Conservation (phyloP, 2,113 vertebrate species). For the Tupaia tana region DNA sequence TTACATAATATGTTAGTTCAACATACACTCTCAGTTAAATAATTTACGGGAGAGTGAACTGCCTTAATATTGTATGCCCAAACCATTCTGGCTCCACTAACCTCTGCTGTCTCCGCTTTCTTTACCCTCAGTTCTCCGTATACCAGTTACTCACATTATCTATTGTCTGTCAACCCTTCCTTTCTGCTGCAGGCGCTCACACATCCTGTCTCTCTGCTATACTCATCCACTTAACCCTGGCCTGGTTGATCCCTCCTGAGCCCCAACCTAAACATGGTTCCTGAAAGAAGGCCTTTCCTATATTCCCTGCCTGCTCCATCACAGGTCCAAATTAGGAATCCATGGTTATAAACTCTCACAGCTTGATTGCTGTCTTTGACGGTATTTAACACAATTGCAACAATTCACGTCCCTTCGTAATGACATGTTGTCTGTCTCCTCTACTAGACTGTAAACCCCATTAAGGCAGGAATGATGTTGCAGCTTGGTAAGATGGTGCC, state of each 20-base stretch:
- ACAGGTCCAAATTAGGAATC: neutral
- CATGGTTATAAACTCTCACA: neutral
- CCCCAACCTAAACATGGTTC: neutral
- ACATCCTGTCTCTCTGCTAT: neutral
- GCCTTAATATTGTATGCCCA: neutral
- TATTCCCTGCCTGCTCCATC: neutral
- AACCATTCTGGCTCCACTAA: neutral
- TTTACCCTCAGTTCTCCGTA: neutral
- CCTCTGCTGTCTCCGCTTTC: neutral
- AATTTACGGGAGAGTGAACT: neutral
- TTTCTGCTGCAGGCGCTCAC: neutral
- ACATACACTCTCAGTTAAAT: neutral
- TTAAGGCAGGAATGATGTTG: neutral
- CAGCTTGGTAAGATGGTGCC: neutral
- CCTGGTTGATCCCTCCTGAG: neutral
- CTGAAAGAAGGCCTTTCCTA: neutral
- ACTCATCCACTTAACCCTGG: neutral
- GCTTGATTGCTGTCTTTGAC: neutral
- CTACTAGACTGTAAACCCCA: neutral
- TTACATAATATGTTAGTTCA: conserved; percentile 23
- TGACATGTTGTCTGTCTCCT: neutral
- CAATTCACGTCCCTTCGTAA: neutral
- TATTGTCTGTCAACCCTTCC: neutral
- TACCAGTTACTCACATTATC: neutral
- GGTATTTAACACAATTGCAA: neutral